A percentile compares a stretch with the other conserved stretches of the same genome.
These are phyloP conservation scores for Epinephelus moara DNA, from an alignment of 2,113 vertebrate species.

Conservation along the genomic window DNA sequence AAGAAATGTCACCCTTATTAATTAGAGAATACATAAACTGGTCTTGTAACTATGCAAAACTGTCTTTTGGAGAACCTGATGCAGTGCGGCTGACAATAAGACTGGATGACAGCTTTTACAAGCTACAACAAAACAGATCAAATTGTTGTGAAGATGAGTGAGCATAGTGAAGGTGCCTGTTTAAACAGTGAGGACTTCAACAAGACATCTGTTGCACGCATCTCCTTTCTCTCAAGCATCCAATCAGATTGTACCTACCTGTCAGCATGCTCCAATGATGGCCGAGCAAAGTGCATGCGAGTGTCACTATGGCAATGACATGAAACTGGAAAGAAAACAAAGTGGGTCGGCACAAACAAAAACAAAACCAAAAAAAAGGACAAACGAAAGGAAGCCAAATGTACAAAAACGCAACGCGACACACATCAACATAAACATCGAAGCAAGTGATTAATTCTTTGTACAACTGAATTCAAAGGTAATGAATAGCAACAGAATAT, in stretches of 20 bases:
- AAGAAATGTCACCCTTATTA: not conserved
- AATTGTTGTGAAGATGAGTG: conserved; percentile 45
- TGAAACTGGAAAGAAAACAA: conserved; percentile 86
- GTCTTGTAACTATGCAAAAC: conserved; percentile 16
- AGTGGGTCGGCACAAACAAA: conserved; percentile 80
- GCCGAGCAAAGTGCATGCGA: conserved; percentile 85
- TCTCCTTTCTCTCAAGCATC: conserved; percentile 48
- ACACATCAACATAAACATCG: conserved; percentile 79
- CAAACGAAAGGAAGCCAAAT: conserved; percentile 64
- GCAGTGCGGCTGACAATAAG: conserved; percentile 2
- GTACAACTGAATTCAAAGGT: conserved; percentile 74
- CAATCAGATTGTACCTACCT: conserved; percentile 81
- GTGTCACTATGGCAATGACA: conserved; percentile 86
- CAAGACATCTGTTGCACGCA: conserved; percentile 19
- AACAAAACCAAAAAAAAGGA: conserved; percentile 43
- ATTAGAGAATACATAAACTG: not conserved
- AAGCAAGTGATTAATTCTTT: conserved; percentile 77
- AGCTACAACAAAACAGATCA: conserved; percentile 22
- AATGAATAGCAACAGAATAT: conserved; percentile 75
- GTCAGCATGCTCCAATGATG: conserved; percentile 81
- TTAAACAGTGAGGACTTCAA: conserved; percentile 26
- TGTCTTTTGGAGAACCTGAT: conserved; percentile 12
- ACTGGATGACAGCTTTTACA: conserved; percentile 10
- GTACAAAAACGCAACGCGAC: conserved; percentile 67
- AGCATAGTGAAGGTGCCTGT: conserved; percentile 26